phyloP scores from a whole-genome alignment of 2,888 invertebrate genomes.

The Saturnia pavonia region DNA sequence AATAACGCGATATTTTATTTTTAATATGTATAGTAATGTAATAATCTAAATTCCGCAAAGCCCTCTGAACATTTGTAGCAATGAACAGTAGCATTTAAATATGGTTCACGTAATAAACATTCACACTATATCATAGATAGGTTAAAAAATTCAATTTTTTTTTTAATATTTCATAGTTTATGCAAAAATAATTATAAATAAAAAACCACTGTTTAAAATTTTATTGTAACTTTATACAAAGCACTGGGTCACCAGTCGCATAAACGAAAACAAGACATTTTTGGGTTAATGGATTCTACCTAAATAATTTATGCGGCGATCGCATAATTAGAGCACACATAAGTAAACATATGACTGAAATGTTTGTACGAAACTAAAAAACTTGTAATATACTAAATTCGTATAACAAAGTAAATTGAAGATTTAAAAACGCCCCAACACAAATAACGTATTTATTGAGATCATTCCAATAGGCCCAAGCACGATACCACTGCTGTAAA shows the following conservation, averaged over 20 bases:
- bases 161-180: not conserved
- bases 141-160: too few species aligned
- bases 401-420: not conserved
- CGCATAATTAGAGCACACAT: conserved; percentile 1
- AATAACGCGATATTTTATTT: too few species aligned
- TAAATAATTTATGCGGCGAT: conserved; percentile 9
- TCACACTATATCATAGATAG: not conserved
- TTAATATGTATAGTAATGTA: not conserved
- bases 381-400: not conserved
- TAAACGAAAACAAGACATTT: conserved; percentile 8
- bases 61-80: too few species aligned
- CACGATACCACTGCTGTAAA: too few species aligned
- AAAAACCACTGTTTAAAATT: not conserved
- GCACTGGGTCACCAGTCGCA: not conserved
- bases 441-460: too few species aligned
- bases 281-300: conserved; percentile 11
- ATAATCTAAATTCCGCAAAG: too few species aligned
- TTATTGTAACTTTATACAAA: not conserved
- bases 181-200: not conserved
- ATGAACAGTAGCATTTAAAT: too few species aligned
- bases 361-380: not conserved
- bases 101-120: not conserved
- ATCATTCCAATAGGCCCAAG: too few species aligned
- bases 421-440: too few species aligned
- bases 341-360: conserved; percentile 5